phyloP scores from a whole-genome alignment of 2,113 vertebrate species.

The Morone saxatilis region DNA sequence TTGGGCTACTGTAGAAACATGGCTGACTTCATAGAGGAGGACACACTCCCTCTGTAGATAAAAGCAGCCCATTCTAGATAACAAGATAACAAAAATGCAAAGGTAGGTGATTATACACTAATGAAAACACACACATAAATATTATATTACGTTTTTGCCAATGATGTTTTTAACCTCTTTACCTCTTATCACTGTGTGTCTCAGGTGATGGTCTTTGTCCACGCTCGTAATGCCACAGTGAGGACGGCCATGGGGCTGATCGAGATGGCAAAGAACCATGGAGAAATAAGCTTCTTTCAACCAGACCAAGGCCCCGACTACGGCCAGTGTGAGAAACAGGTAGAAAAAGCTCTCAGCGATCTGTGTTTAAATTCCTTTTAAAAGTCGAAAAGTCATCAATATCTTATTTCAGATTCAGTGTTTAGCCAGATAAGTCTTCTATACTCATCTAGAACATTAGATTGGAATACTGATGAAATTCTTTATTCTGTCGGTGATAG shows the following conservation, averaged over 20 bases:
- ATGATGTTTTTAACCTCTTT: not conserved
- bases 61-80: too few species aligned
- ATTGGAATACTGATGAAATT: not conserved
- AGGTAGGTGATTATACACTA: too few species aligned
- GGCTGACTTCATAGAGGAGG: too few species aligned
- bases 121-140: too few species aligned
- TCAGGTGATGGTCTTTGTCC: slow-evolving; percentile 99
- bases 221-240: slow-evolving; percentile 97
- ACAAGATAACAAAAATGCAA: too few species aligned
- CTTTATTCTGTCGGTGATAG: not conserved
- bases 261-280: slow-evolving; percentile 95
- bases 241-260: slow-evolving; percentile 94
- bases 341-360: slow-evolving; percentile 58
- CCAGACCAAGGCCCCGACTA: slow-evolving; percentile 91
- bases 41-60: too few species aligned
- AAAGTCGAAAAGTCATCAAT: not conserved
- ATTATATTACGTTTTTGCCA: too few species aligned
- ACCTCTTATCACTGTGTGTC: not conserved
- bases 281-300: slow-evolving; percentile 90
- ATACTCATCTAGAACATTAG: not conserved
- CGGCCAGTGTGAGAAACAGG: slow-evolving; percentile 97
- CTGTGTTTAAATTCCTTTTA: not conserved
- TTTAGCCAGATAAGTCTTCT: not conserved
- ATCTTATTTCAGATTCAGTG: not conserved
- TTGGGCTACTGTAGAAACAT: too few species aligned